Evolutionary conservation across 2,888 invertebrate genomes (phyloP), one percentile per base, ranked within the genome.

Genomic region (Empis livida): DNA sequence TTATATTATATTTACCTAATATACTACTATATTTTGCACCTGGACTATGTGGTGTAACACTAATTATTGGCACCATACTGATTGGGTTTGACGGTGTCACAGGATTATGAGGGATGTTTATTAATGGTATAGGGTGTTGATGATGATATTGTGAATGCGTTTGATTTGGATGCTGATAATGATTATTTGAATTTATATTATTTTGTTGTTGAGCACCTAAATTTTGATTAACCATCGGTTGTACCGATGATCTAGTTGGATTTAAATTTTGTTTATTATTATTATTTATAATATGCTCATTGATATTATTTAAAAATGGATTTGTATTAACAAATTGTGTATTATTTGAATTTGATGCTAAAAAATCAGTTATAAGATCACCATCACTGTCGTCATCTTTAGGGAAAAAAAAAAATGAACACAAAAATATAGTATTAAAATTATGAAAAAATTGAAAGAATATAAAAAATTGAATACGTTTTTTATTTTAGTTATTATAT

Each of bases 1-100:
- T 27, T 5, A 6, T 27, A 27, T 20, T 20, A 27, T 27, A 27
- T 42, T 62, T 64, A 74, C 74, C 74, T 49, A 78, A 70, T 54
- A 81, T 75, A 48, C 79, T 78, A 61, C 80, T 79, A 57, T 79
- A 78, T 57, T 80, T 81, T 54, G 76, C 79, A 52, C 87, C 86
- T 11, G 89, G 88, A 54, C 88, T 88, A 68, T 89, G 88, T 14
- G 89, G 88, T 49, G 89, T 89, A 54, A 90, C 88, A 70, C 87
- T 88, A 63, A 90, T 89, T 49, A 82, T 89, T 51, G 89, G 89
- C 62, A 85, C 84, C 65, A 81, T 70, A 50, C 64, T 68, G 53
- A 44, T 46, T 49, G 14, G 32, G 39, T 30, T 17, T 27, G 46
- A n/a, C n/a, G n/a, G 44, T 13, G 11, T 41, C 5, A 39, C 17